These are phyloP conservation scores for Scrobipalpa atriplicella DNA, from an alignment of 2,888 invertebrate species.

Conservation along the genomic window DNA sequence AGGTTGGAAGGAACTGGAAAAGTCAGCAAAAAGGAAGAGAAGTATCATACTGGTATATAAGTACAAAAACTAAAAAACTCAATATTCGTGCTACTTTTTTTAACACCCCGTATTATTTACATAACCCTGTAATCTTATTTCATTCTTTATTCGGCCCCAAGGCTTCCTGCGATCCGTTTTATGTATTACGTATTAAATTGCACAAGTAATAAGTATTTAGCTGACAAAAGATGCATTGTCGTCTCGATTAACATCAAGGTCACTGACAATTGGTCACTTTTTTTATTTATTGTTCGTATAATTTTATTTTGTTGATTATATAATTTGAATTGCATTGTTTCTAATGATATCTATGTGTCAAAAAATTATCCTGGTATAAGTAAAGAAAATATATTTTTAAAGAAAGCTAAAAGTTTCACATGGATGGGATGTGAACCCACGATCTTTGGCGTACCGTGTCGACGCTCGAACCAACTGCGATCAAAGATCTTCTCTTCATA, in stretches of 20 bases:
- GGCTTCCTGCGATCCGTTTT: neutral
- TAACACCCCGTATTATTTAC: neutral
- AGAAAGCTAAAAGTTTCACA: too few species aligned
- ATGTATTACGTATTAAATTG: slow-evolving; percentile 8
- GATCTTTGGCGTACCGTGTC: too few species aligned
- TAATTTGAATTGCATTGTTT: neutral
- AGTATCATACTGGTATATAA: too few species aligned
- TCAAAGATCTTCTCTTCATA: too few species aligned
- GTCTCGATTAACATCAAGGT: slow-evolving; percentile 8
- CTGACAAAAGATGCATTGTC: slow-evolving; percentile 9
- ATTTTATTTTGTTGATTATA: neutral
- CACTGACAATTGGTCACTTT: neutral
- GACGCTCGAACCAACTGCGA: too few species aligned
- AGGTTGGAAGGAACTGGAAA: too few species aligned
- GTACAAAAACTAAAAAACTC: neutral
- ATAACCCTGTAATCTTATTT: neutral
- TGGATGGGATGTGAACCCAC: too few species aligned
- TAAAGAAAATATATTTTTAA: too few species aligned
- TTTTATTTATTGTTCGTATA: neutral
- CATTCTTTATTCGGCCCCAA: slow-evolving; percentile 10
- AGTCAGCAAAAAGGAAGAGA: too few species aligned
- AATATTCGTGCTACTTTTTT: neutral
- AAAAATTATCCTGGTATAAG: too few species aligned
- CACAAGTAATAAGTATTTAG: slow-evolving; percentile 10
- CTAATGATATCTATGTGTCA: too few species aligned